Conservation (phyloP, 2,797 vertebrate genomes). For the Ctenochaetus hawaiiensis region DNA sequence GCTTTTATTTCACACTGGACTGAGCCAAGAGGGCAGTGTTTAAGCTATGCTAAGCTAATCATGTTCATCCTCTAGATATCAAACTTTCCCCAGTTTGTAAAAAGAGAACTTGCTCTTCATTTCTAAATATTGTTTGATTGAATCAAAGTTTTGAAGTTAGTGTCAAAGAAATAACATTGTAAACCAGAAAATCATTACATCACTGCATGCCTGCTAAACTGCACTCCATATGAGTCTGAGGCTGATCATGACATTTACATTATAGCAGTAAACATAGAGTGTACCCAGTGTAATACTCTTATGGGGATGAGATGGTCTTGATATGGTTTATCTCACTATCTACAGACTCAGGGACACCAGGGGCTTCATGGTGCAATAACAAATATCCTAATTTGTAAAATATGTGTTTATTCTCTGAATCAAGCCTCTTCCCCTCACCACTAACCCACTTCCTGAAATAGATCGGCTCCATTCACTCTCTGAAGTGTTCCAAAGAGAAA, state of each 20-base stretch:
- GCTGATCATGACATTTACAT: conserved; percentile 1
- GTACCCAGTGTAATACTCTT: background rate
- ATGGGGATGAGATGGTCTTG: conserved; percentile 20
- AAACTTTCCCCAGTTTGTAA: background rate
- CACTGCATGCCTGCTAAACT: background rate
- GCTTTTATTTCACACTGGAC: background rate
- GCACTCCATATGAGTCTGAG: background rate
- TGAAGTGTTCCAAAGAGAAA: conserved; percentile 84
- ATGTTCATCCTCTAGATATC: background rate
- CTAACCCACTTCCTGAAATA: conserved; percentile 88
- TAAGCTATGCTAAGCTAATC: background rate
- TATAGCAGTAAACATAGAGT: conserved; percentile 23
- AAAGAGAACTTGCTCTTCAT: background rate
- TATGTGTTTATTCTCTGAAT: conserved; percentile 83
- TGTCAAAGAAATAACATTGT: background rate
- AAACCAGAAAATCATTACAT: background rate
- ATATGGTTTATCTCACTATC: conserved; percentile 48
- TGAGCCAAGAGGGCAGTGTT: background rate
- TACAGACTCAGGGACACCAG: conserved; percentile 57
- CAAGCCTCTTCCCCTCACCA: conserved; percentile 82
- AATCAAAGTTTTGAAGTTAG: background rate
- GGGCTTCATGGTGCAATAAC: conserved; percentile 72
- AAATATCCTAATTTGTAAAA: conserved; percentile 82
- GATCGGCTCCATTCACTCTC: conserved; percentile 85
- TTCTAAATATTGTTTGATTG: background rate